Base-by-base conservation (phyloP, 2,888 invertebrate species). In the Agrochola lychnidis region DNA sequence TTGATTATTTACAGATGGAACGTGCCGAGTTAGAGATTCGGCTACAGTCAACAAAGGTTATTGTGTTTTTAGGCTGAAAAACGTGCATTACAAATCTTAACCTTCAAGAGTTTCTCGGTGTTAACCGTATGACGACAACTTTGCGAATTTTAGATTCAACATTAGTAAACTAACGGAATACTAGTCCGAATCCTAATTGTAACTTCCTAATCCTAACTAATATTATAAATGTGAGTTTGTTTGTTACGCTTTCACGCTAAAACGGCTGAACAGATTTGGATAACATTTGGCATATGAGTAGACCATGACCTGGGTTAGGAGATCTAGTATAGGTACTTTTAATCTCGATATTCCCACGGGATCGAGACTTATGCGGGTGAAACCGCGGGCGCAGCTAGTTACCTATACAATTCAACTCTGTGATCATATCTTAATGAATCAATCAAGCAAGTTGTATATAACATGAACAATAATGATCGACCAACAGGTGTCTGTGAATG, bases 1-100 rank as follows among this genome's bases (percentile, higher is more conserved):
- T 84, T 68, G 63, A 81, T 82, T 84, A 56, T 75, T 45, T 45
- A 61, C 48, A 64, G 70, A 42, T 45, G 36, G n/a, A 59, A 81
- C 62, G 75, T 53, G 81, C 53, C 4, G 74, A n/a, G n/a, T 63
- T 80, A 36, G 12, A 48, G n/a, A 45, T 36, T 57, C 68, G 22
- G 45, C 22, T 22, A 40, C 36, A 30, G 42, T 57, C 51, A 66
- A 83, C 53, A 56, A 40, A 78, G 25, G 42, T 62, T 42, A 67
- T 57, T 25, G 36, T 56, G 53, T 61, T 81, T 70, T 62, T 48
- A 48, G 22, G 70, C 30, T 51, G 6, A 10, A 63, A 25, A 40
- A 81, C n/a, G 25, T 48, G 61, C 74, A n/a, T 40, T n/a, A 56
- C 51, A 51, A 76, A n/a, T 25, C 19, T n/a, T 36, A 73, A 73